phyloP scores from a whole-genome alignment of 2,797 vertebrate species.

The Pseudotriccus pelzelni region DNA sequence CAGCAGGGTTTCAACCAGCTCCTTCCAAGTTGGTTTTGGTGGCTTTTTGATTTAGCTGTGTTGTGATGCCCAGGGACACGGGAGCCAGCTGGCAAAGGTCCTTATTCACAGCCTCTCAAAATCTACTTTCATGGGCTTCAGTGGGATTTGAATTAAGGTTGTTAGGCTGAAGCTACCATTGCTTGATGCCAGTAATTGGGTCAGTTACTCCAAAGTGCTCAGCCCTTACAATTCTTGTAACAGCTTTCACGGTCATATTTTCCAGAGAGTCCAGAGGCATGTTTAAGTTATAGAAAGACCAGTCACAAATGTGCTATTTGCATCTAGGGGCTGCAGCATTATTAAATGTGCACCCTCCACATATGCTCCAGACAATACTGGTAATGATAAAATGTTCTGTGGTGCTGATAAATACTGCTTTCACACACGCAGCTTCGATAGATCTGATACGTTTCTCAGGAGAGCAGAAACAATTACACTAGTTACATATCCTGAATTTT shows the following conservation, averaged over 20 bases:
- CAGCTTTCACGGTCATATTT: neutral
- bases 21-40: neutral
- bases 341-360: neutral
- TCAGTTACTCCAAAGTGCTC: neutral
- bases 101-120: neutral
- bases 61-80: neutral
- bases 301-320: neutral
- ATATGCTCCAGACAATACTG: neutral
- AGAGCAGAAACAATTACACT: neutral
- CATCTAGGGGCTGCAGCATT: neutral
- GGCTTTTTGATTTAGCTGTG: neutral
- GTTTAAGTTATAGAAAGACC: neutral
- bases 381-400: neutral
- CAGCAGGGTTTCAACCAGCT: neutral
- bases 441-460: neutral
- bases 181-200: neutral
- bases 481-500: neutral
- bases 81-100: slow-evolving; percentile 2
- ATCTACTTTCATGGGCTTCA: neutral
- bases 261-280: neutral
- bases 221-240: neutral
- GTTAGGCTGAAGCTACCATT: slow-evolving; percentile 2
- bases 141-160: neutral
- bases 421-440: neutral
- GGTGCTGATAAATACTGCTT: neutral